Evolutionary conservation across 1,140 invertebrate genomes (phyloP).

Genomic region (Drosophila nigromelanica): DNA sequence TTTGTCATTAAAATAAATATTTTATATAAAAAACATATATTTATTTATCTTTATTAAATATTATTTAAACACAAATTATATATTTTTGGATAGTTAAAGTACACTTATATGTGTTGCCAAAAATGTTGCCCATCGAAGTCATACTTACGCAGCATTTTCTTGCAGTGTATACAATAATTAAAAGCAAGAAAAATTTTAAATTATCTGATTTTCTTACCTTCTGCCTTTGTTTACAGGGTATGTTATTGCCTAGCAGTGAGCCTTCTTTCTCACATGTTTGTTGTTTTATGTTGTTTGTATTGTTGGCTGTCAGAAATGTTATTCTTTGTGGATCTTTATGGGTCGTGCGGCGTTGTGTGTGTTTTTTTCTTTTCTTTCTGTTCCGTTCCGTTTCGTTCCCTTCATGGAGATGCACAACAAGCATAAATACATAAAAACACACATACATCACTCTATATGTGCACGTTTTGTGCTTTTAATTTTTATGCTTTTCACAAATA

Average conservation of each 20-base stretch:
- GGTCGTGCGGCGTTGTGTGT: slow-evolving; percentile 33
- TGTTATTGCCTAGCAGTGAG: background rate
- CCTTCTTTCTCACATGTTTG: background rate
- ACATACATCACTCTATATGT: background rate
- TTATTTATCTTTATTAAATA: too few relatives aligned
- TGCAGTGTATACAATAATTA: too few relatives aligned
- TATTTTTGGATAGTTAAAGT: too few relatives aligned
- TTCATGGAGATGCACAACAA: slow-evolving; percentile 2
- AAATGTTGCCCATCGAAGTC: too few relatives aligned
- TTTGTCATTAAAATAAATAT: too few relatives aligned
- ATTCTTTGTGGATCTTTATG: slow-evolving; percentile 45
- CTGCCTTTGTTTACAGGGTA: background rate
- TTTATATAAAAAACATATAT: too few relatives aligned
- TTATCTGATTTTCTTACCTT: too few relatives aligned
- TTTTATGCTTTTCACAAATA: slow-evolving; percentile 31
- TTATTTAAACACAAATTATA: too few relatives aligned
- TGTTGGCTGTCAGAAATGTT: slow-evolving; percentile 50
- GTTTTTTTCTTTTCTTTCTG: slow-evolving; percentile 17
- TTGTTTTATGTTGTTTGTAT: slow-evolving; percentile 36
- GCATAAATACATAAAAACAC: slow-evolving; percentile 12
- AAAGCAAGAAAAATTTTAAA: too few relatives aligned
- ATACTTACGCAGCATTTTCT: too few relatives aligned
- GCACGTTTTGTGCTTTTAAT: slow-evolving; percentile 19
- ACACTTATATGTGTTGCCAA: too few relatives aligned
- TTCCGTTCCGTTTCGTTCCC: slow-evolving; percentile 12